Evolutionary conservation across 1,140 invertebrate species (phyloP).

Genomic region (Hylaeus anthracinus): DNA sequence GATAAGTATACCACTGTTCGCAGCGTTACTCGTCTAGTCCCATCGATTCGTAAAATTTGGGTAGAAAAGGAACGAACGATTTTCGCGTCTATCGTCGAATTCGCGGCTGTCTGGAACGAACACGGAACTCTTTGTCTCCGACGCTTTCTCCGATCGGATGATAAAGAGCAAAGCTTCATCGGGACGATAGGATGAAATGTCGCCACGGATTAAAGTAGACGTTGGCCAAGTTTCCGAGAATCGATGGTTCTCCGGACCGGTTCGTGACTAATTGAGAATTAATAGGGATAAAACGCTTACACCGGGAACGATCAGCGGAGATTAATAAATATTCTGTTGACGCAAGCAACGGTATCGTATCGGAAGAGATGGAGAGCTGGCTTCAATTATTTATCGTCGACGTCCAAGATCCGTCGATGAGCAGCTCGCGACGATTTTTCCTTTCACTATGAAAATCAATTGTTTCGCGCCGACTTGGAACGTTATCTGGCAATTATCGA

Average conservation of each 20-base stretch:
- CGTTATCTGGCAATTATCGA: slow-evolving; percentile 40
- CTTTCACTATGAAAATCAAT: slow-evolving; percentile 33
- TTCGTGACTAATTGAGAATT: slow-evolving; percentile 31
- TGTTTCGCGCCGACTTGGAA: slow-evolving; percentile 6
- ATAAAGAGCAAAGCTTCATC: neutral
- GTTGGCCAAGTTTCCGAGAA: slow-evolving; percentile 1
- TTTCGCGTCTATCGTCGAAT: too few species aligned
- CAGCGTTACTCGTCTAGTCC: neutral
- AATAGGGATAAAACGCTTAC: slow-evolving; percentile 2
- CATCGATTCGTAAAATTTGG: neutral
- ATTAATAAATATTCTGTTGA: slow-evolving; percentile 9
- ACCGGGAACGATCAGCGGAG: neutral
- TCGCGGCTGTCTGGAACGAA: too few species aligned
- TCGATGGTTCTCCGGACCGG: neutral
- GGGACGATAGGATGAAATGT: neutral
- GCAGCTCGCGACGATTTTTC: neutral
- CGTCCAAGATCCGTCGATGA: neutral
- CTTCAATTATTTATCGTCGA: neutral
- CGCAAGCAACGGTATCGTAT: neutral
- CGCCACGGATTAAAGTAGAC: neutral
- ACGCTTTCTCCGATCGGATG: too few species aligned
- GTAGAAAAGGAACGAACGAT: too few species aligned
- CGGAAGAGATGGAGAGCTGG: neutral
- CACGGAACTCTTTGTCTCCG: too few species aligned
- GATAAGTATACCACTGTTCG: neutral